phyloP scores from a whole-genome alignment of 2,797 vertebrate species.

The Bovichtus variegatus region DNA sequence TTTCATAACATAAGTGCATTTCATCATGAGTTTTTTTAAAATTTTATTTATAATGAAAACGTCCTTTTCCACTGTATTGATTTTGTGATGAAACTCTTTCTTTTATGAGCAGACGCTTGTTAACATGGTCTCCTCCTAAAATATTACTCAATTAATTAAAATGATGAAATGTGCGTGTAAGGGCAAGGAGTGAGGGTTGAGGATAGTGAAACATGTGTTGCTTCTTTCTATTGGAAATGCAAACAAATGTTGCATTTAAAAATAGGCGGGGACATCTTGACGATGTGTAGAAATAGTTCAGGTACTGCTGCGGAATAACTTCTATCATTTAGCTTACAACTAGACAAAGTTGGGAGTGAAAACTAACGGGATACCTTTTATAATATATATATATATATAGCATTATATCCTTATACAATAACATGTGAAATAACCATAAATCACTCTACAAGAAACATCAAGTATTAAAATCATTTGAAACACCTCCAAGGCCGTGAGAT shows the following conservation, averaged over 20 bases:
- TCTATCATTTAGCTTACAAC: neutral
- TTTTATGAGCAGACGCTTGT: neutral
- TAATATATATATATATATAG: too few relatives aligned
- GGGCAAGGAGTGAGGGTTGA: neutral
- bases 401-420: too few relatives aligned
- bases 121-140: neutral
- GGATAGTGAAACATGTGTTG: neutral
- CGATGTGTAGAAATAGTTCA: neutral
- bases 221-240: neutral
- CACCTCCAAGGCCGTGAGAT: conserved; percentile 89
- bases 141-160: neutral
- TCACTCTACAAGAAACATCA: conserved; percentile 1
- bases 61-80: neutral
- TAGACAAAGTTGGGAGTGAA: neutral
- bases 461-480: neutral
- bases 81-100: neutral
- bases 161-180: neutral
- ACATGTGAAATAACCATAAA: neutral
- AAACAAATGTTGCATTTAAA: neutral
- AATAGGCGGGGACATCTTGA: neutral
- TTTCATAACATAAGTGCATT: neutral
- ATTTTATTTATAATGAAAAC: too few relatives aligned
- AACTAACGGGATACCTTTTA: neutral
- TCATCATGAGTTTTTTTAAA: neutral
- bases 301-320: neutral